Evolutionary conservation across 2,888 invertebrate species (phyloP), one percentile per base, ranked within the genome.

Genomic region (Epinotia brunnichana): DNA sequence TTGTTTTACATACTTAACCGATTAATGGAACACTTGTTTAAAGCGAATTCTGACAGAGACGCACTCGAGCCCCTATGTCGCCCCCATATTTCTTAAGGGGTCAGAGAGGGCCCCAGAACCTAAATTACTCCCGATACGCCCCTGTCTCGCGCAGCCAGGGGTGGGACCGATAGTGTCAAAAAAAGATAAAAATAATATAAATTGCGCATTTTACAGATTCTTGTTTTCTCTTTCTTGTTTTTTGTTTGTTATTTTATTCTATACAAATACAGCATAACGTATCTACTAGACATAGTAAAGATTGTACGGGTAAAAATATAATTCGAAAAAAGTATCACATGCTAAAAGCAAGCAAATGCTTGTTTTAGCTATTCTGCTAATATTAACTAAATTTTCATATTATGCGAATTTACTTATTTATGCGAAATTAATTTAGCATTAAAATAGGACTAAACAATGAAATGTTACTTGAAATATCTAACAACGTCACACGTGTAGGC

Each of bases 141-240:
- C 90, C 90, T 90, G 90, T 90, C 90, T 82, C 84, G 68, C 84
- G 84, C 87, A 79, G 82, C 83, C 80, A 80, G 83, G 86, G 88
- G 90, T 87, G 90, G 90, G 87, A 77, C 85, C 83, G 93, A 93
- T 93, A 93, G 90, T 91, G 93, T 93, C 93, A 93, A 88, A 92
- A 91, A 90, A 93, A 93, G 92, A 93, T 93, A 93, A 93, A 92
- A 92, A 88, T 89, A 90, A 90, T 89, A 93, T 92, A 88, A 89
- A 93, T 90, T 86, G 89, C 90, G 80, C 81, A 86, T 90, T 85
- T 87, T 81, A 73, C 76, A 75, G 79, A 78, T 79, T 77, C 81
- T 79, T 62, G 29, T 62, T 62, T 62, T 62, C 80, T 80, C 77
- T 79, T 77, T 76, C 78, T 81, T 79, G 81, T 82, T 80, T 83